Evolutionary conservation across 2,113 vertebrate species (phyloP), one percentile per base, ranked within the genome.

Genomic region (Pipa parva): DNA sequence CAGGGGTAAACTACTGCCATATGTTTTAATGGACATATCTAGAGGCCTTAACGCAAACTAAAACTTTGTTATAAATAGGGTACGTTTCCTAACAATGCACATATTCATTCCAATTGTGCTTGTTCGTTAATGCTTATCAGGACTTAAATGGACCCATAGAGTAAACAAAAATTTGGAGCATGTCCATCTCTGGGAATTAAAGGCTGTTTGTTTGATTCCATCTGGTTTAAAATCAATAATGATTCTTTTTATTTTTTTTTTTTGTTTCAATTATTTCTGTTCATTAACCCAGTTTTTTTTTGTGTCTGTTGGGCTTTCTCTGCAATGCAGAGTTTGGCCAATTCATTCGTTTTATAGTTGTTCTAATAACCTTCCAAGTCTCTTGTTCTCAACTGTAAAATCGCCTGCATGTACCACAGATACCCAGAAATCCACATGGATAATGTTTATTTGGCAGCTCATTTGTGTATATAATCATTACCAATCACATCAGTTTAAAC

Each of bases 141-240:
- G 22, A 26, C 45, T 36, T 68, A 49, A 36, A 28, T 28, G 56
- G 56, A 49, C 56, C 56, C 65, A 42, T 29, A 59, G 22, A 10
- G 65, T 59, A 59, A 51, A 68, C 56, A 59, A 20, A 68, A 59
- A 51, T 60, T 60, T 68, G 65, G 65, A 68, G 56, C 17, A 46
- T 18, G 28, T 60, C 65, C 56, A 59, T 45, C 24, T 8, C 24
- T 21, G 65, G 56, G 65, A 68, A 68, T 68, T 59, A 68, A 68
- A 59, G 33, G 13, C 45, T 59, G 24, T 33, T n/a, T 39, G 58
- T 27, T 20, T 49, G 55, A 20, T 46, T 59, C 56, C 65, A 68
- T 60, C 64, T 68, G 56, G 51, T 68, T 68, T 52, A 36, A 68
- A 68, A 68, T 68, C 65, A 68, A 68, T 68, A 59, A 59, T 10